Conservation (phyloP, 2,797 vertebrate species). For the Hozukius guyotensis region DNA sequence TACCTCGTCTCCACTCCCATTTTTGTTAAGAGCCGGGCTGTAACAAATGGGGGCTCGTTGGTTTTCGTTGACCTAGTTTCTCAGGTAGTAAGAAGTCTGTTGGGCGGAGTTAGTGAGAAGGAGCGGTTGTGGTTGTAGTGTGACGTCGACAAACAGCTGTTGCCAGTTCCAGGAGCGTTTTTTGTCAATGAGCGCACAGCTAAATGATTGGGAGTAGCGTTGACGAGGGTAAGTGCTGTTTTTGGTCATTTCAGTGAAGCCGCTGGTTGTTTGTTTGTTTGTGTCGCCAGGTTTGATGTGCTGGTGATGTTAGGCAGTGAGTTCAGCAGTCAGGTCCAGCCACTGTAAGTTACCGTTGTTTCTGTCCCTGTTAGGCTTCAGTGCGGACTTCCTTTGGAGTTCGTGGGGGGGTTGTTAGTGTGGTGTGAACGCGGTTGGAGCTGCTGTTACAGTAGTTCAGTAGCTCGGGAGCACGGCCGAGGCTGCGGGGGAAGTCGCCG, state of each 20-base stretch:
- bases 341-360: neutral
- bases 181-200: neutral
- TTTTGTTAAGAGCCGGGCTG: no score
- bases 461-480: neutral
- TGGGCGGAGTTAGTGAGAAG: no score
- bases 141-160: neutral
- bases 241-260: neutral
- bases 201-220: neutral
- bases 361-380: neutral
- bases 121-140: neutral
- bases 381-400: neutral
- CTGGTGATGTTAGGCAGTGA: neutral
- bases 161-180: neutral
- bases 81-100: no score
- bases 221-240: neutral
- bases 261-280: neutral
- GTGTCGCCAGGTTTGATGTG: no score
- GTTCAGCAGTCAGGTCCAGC: neutral
- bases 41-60: no score
- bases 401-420: neutral
- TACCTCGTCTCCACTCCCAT: no score
- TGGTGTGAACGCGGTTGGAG: neutral
- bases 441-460: no score
- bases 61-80: no score
- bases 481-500: neutral